phyloP scores from a whole-genome alignment of 2,888 invertebrate species.

The Tethea ocularis region DNA sequence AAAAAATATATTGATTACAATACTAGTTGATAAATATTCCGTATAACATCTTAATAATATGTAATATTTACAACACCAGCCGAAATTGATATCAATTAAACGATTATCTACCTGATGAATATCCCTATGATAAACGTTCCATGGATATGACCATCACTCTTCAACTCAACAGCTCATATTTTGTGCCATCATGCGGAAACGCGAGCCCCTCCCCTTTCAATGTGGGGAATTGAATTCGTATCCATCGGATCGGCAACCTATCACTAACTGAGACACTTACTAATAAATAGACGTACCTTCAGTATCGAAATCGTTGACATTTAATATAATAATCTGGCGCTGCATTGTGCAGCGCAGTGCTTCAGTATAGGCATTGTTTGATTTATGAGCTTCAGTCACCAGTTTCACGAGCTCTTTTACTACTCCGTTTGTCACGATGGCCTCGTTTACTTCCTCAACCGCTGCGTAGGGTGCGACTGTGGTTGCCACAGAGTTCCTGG shows the following conservation, averaged over 20 bases:
- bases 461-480: conserved; percentile 32
- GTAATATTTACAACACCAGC: too few relatives aligned
- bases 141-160: too few relatives aligned
- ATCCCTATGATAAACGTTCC: too few relatives aligned
- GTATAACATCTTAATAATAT: too few relatives aligned
- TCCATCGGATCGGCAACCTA: background rate
- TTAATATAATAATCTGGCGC: conserved; percentile 40
- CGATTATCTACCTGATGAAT: too few relatives aligned
- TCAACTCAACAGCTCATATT: too few relatives aligned
- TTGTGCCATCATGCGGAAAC: too few relatives aligned
- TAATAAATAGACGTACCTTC: conserved; percentile 38
- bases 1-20: too few relatives aligned
- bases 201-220: too few relatives aligned
- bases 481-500: conserved; percentile 32
- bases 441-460: conserved; percentile 31
- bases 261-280: background rate
- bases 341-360: conserved; percentile 85
- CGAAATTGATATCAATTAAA: too few relatives aligned
- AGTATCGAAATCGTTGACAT: conserved; percentile 46
- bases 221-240: too few relatives aligned
- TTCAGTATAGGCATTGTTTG: conserved; percentile 94
- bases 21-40: too few relatives aligned
- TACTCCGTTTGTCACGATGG: conserved; percentile 32
- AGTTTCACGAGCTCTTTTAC: conserved; percentile 71
- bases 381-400: conserved; percentile 89